Evolutionary conservation across 2,113 vertebrate genomes (phyloP).

Genomic region (Promerops cafer): DNA sequence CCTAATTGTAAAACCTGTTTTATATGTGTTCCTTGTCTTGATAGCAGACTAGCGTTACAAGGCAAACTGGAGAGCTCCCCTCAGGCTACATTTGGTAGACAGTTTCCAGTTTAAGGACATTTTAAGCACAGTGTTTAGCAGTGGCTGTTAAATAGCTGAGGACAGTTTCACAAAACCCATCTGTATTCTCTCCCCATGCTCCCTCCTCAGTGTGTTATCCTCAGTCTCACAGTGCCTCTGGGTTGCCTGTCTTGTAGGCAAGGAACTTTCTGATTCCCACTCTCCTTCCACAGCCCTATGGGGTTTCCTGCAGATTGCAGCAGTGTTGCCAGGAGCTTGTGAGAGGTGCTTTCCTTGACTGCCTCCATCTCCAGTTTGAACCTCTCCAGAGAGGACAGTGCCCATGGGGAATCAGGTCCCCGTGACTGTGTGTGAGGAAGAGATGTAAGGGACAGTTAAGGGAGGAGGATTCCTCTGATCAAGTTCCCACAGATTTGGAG

Average conservation of each 20-base stretch:
- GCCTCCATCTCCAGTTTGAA: not conserved
- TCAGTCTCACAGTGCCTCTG: fast-evolving
- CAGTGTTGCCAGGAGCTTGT: not conserved
- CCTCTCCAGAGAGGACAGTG: not conserved
- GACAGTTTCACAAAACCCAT: not conserved
- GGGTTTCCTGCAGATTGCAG: not conserved
- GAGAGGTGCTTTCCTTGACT: not conserved
- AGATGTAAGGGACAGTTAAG: not conserved
- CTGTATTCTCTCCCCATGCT: fast-evolving
- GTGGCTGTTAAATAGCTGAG: not conserved
- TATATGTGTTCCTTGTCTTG: not conserved
- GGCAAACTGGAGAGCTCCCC: not conserved
- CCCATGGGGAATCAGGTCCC: not conserved
- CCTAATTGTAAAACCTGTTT: not conserved
- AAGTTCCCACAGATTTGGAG: not conserved
- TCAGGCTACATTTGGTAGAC: not conserved
- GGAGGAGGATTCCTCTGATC: not conserved
- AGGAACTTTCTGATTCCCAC: not conserved
- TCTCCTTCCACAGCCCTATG: not conserved
- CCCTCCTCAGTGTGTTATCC: not conserved
- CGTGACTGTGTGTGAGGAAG: not conserved
- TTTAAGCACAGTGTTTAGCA: not conserved
- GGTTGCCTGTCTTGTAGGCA: not conserved
- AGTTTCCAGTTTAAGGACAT: not conserved
- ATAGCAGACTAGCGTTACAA: not conserved